Evolutionary conservation across 2,113 vertebrate species (phyloP).

Genomic region (Erythrocebus patas): DNA sequence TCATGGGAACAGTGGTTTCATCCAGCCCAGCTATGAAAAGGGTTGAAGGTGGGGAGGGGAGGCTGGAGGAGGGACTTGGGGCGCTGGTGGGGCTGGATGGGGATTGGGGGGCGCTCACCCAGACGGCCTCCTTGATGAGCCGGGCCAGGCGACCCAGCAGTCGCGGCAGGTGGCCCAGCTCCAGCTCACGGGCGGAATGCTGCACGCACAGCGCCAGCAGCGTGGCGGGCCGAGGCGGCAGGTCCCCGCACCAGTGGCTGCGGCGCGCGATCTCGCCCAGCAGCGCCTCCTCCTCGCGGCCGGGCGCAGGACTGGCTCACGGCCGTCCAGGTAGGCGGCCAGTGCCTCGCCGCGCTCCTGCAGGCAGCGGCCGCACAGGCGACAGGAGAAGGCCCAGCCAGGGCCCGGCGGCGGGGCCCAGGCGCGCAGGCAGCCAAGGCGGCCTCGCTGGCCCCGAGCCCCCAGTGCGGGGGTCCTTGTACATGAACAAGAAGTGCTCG

Average conservation of each 20-base stretch:
- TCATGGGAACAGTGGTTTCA: neutral
- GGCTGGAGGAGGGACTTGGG: neutral
- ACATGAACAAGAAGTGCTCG: constrained; percentile 92
- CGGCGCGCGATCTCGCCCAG: constrained; percentile 89
- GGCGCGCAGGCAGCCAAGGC: constrained; percentile 78
- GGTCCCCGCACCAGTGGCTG: constrained; percentile 88
- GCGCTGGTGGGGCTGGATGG: no score
- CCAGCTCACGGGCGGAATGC: constrained; percentile 90
- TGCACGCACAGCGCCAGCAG: constrained; percentile 93
- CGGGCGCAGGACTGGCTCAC: constrained; percentile 87
- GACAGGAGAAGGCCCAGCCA: constrained; percentile 79
- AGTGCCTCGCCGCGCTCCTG: constrained; percentile 91
- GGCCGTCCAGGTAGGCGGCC: constrained; percentile 88
- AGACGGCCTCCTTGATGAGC: constrained; percentile 92
- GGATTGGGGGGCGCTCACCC: constrained; percentile 82
- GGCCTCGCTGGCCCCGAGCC: constrained; percentile 72
- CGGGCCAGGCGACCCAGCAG: constrained; percentile 91
- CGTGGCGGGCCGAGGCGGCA: constrained; percentile 87
- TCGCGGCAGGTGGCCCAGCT: constrained; percentile 89
- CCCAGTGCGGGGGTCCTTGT: constrained; percentile 88
- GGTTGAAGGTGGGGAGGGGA: neutral
- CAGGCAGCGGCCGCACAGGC: constrained; percentile 81
- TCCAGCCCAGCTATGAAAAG: neutral
- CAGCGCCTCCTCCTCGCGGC: constrained; percentile 87
- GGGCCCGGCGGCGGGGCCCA: constrained; percentile 72